These are phyloP conservation scores for Manis pentadactyla DNA, from an alignment of 2,797 vertebrate species.

Conservation along the genomic window DNA sequence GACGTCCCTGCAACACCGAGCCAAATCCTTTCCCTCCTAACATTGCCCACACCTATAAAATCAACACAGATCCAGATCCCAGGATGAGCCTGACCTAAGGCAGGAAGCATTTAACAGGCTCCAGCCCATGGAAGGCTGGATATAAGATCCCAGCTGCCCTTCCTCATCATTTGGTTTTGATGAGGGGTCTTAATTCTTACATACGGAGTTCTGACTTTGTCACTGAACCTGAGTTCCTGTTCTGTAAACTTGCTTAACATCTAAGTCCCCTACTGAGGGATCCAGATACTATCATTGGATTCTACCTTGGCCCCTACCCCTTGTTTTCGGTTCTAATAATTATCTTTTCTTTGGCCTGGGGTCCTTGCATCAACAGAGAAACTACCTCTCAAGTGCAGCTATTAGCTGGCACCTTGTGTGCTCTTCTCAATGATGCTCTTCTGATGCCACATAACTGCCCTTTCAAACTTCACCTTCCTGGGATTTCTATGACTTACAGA, in stretches of 20 bases:
- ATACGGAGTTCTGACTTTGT: background rate
- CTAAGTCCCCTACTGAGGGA: background rate
- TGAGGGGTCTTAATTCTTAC: background rate
- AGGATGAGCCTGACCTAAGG: background rate
- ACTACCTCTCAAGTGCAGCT: background rate
- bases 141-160: background rate
- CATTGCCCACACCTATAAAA: background rate
- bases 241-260: constrained; percentile 26
- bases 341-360: background rate
- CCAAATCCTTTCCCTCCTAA: no score
- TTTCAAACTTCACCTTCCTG: background rate
- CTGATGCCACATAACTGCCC: background rate
- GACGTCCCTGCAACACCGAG: no score
- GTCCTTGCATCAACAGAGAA: background rate
- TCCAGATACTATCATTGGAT: background rate
- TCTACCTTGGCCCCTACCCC: background rate
- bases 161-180: background rate
- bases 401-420: background rate
- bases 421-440: background rate
- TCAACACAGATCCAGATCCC: background rate
- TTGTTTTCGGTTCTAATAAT: background rate
- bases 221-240: background rate
- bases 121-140: background rate
- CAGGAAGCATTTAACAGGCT: background rate
- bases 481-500: background rate